Percentiles rank a stretch among this genome's conserved stretches.
These are phyloP conservation scores for Champsocephalus gunnari DNA, from an alignment of 2,797 vertebrate species.

Conservation along the genomic window DNA sequence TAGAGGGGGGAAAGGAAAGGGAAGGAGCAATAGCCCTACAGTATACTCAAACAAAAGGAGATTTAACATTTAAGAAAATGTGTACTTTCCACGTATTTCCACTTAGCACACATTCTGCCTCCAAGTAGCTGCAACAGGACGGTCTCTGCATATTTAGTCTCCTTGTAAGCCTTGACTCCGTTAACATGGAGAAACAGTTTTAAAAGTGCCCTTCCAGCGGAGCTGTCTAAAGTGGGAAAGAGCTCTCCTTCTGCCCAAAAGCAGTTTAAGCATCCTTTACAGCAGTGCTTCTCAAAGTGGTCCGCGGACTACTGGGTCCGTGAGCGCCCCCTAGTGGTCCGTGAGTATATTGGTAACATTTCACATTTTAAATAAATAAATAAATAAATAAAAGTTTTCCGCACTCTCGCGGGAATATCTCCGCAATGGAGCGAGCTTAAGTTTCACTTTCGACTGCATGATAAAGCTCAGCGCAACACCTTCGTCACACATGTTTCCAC, in stretches of 20 bases:
- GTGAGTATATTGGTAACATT: too few relatives aligned
- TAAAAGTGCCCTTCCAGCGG: background rate
- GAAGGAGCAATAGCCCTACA: background rate
- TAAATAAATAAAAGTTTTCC: too few relatives aligned
- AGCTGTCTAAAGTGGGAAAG: conserved; percentile 3
- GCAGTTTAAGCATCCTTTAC: conserved; percentile 40
- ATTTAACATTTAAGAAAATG: background rate
- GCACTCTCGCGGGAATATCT: too few relatives aligned
- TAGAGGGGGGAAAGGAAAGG: too few relatives aligned
- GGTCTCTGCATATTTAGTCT: conserved; percentile 3
- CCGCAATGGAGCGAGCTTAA: too few relatives aligned
- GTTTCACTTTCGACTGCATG: too few relatives aligned
- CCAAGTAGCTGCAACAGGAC: background rate
- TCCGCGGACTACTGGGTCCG: too few relatives aligned
- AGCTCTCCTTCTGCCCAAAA: background rate
- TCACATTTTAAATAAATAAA: too few relatives aligned
- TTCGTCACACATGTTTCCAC: too few relatives aligned
- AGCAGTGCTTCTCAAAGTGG: background rate
- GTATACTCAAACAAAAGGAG: background rate
- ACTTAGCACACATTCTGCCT: background rate
- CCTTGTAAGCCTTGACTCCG: conserved; percentile 1
- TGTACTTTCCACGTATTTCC: background rate
- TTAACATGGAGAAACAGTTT: conserved; percentile 22
- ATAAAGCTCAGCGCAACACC: too few relatives aligned
- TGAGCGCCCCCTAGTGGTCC: too few relatives aligned